Conservation (phyloP, 2,113 vertebrate genomes). For the Salminus brasiliensis region DNA sequence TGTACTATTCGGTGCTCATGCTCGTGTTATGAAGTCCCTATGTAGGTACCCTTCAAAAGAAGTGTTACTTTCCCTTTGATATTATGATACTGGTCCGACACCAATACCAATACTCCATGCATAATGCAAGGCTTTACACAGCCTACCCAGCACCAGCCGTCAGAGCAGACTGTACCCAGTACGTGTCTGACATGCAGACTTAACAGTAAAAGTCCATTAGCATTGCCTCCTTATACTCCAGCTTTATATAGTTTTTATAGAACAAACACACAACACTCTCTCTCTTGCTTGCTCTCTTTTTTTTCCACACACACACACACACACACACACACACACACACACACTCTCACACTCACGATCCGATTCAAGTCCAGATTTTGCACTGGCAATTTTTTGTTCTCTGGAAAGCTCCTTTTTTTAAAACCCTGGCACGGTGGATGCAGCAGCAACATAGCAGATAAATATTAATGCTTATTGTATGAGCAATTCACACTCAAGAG, state of each 20-base stretch:
- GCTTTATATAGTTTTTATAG: no score
- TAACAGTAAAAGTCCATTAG: conserved; percentile 67
- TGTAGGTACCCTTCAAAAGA: no score
- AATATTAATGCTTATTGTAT: conserved; percentile 66
- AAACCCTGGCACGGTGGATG: not conserved
- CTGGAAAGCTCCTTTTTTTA: not conserved
- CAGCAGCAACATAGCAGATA: conserved; percentile 56
- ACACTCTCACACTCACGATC: conserved; percentile 34
- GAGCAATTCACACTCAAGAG: conserved; percentile 55
- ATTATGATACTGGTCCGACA: no score
- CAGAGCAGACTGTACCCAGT: conserved; percentile 42
- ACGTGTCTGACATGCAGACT: conserved; percentile 52
- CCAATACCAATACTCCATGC: no score
- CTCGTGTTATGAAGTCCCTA: no score
- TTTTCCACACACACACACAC: conserved; percentile 25
- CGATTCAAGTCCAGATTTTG: conserved; percentile 55
- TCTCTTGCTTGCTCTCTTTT: no score
- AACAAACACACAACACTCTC: conserved; percentile 36
- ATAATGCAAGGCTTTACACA: no score
- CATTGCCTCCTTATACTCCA: conserved; percentile 4
- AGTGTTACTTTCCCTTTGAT: no score
- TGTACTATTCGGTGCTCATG: no score
- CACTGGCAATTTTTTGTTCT: no score
- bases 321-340: conserved; percentile 33
- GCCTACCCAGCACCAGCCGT: no score